These are phyloP conservation scores for Cephus pulcher DNA, from an alignment of 2,888 invertebrate genomes.

Conservation along the genomic window DNA sequence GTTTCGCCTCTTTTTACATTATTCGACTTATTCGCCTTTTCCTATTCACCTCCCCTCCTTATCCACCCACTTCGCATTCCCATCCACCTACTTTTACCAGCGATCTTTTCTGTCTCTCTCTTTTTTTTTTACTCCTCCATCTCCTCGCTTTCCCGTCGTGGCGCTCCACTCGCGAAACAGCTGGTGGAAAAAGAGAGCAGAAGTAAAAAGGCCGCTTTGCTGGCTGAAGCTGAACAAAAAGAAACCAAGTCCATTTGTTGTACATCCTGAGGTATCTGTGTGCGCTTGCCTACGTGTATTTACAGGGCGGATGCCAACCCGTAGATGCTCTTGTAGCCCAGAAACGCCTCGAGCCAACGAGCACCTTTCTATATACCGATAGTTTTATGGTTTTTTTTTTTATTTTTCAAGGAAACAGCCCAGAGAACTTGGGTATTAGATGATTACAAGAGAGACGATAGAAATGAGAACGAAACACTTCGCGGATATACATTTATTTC, in stretches of 20 bases:
- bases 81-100: not conserved
- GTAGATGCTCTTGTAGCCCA: not conserved
- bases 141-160: not conserved
- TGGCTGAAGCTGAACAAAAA: not conserved
- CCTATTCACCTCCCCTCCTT: not conserved
- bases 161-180: not conserved
- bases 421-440: not conserved
- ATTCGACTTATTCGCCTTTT: not conserved
- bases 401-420: not conserved
- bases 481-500: not conserved
- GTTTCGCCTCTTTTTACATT: not conserved
- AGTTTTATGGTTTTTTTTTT: slow-evolving; percentile 7
- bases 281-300: not conserved
- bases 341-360: not conserved
- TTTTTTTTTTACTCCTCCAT: not conserved
- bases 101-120: not conserved
- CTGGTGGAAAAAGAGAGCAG: not conserved
- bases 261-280: not conserved
- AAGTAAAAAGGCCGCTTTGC: not conserved
- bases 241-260: not conserved
- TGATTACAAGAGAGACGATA: not conserved
- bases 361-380: not conserved
- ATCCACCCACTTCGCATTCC: not conserved
- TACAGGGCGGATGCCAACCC: not conserved
- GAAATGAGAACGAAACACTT: not conserved